Base-by-base conservation (phyloP, 2,797 vertebrate genomes). In the Mionectes olivaceus region DNA sequence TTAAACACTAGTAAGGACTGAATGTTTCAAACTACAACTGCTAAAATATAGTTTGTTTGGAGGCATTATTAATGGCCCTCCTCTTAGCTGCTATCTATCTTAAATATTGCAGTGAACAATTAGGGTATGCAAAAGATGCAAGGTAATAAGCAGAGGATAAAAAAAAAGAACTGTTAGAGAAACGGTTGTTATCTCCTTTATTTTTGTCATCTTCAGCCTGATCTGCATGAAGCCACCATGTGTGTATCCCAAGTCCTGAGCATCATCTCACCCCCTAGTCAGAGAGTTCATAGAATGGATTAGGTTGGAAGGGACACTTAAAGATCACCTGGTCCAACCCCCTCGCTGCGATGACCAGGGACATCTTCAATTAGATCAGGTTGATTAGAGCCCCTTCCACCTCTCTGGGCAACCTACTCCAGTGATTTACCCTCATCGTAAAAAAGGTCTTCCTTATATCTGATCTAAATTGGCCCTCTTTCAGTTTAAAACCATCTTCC, bases 201-300 rank as follows among this genome's bases (percentile, higher is more conserved):
- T 16, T 86, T 60, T 49, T 64, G 53, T 53, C 46, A 14, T 13
- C 43, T 52, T 39, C 56, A 53, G 33, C 25, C 32, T 47, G 33
- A 53, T 10, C 11, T 47, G 13, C 7, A 2, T 2, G 21, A 56
- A 60, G 37, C 23, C 53, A 16, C 52, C 1, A 1, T 2, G 21
- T 27, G 33, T 5, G 8, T 41, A 64, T 8, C 35, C 44, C 28
- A 19, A 1, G 7, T 17, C 59, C 43, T 8, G 17, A 28, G 27
- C 27, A 33, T 7, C 35, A 32, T 19, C 11, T 60, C 30, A 25
- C 7, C 35, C 21, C 49, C 14, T 11, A 19, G 24, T 39, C 16
- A 44, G 28, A 33, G 24, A 77, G 37, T 16, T 16, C 28, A 15
- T 2, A 13, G 43, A 70, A 30, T 39, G 11, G 19, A 64, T 70